phyloP scores from a whole-genome alignment of 2,113 vertebrate genomes.

The Hypomesus transpacificus region DNA sequence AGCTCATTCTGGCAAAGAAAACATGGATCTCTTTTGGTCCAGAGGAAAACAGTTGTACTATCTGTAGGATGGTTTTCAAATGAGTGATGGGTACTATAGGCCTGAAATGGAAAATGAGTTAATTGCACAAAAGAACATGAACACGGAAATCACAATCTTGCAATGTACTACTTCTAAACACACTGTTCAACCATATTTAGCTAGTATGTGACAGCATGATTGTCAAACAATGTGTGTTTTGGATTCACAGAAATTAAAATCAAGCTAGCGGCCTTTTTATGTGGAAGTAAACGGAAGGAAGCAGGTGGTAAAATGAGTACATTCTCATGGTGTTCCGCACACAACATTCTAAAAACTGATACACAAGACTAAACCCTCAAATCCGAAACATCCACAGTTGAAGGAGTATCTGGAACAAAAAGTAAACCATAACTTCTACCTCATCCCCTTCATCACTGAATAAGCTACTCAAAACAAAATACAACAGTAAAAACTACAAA shows the following conservation, averaged over 20 bases:
- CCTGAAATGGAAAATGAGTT: background rate
- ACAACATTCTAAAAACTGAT: constrained; percentile 9
- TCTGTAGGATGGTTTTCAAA: background rate
- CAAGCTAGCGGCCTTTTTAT: background rate
- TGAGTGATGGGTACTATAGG: background rate
- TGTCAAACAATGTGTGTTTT: constrained; percentile 46
- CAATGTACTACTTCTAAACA: constrained; percentile 5
- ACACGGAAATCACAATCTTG: background rate
- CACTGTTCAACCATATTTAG: background rate
- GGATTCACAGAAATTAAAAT: constrained; percentile 16
- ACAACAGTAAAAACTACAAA: constrained; percentile 36
- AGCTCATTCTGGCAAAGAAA: too few species aligned
- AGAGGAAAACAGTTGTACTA: background rate
- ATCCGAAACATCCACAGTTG: constrained; percentile 37
- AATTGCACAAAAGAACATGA: background rate
- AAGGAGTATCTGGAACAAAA: constrained; percentile 22
- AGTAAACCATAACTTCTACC: background rate
- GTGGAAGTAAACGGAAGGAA: constrained; percentile 14
- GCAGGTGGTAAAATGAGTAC: constrained; percentile 37
- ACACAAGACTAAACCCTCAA: constrained; percentile 38
- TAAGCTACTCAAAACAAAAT: constrained; percentile 44
- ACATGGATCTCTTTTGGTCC: too few species aligned
- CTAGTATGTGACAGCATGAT: constrained; percentile 42
- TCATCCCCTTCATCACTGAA: constrained; percentile 42
- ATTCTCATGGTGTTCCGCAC: constrained; percentile 51